A percentile compares a stretch with the other conserved stretches of the same genome.
Evolutionary conservation across 2,888 invertebrate species (phyloP).

Genomic region (Sinelater perroti): DNA sequence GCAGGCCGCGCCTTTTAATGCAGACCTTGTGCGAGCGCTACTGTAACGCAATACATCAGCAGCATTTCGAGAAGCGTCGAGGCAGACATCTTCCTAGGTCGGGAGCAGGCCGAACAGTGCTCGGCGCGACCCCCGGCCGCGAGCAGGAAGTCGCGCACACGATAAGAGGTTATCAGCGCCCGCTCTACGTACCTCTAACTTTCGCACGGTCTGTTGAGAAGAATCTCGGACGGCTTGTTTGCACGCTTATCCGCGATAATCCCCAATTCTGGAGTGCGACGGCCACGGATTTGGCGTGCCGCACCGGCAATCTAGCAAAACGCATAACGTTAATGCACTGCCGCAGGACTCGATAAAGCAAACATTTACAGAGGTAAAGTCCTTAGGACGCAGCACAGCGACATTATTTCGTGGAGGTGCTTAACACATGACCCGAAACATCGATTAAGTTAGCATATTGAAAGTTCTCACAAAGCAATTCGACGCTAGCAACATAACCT

Average conservation of each 20-base stretch:
- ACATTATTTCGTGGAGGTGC: slow-evolving; percentile 7
- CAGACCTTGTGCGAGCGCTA: slow-evolving; percentile 29
- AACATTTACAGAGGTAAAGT: neutral
- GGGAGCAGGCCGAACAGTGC: slow-evolving; percentile 3
- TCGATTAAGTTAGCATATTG: too few relatives aligned
- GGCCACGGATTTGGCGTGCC: neutral
- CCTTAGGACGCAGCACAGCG: slow-evolving; percentile 2
- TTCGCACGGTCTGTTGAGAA: slow-evolving; percentile 28
- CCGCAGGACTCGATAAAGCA: neutral
- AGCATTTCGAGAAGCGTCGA: slow-evolving; percentile 14
- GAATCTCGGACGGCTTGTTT: slow-evolving; percentile 8
- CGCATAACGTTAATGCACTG: neutral
- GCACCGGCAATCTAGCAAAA: slow-evolving; percentile 4
- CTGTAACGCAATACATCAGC: slow-evolving; percentile 13
- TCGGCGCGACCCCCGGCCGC: neutral
- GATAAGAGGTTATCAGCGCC: slow-evolving; percentile 29
- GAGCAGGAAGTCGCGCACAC: slow-evolving; percentile 6
- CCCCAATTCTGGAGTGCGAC: neutral
- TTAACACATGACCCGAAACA: too few relatives aligned
- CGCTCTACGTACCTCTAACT: slow-evolving; percentile 30
- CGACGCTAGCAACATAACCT: too few relatives aligned
- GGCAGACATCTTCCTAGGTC: slow-evolving; percentile 20
- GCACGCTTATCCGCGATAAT: neutral
- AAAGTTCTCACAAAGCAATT: too few relatives aligned
- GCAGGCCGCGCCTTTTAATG: slow-evolving; percentile 13